Percentiles rank a stretch among this genome's conserved stretches.
Conservation (phyloP, 2,888 invertebrate genomes). For the Pollenia griseotomentosa region DNA sequence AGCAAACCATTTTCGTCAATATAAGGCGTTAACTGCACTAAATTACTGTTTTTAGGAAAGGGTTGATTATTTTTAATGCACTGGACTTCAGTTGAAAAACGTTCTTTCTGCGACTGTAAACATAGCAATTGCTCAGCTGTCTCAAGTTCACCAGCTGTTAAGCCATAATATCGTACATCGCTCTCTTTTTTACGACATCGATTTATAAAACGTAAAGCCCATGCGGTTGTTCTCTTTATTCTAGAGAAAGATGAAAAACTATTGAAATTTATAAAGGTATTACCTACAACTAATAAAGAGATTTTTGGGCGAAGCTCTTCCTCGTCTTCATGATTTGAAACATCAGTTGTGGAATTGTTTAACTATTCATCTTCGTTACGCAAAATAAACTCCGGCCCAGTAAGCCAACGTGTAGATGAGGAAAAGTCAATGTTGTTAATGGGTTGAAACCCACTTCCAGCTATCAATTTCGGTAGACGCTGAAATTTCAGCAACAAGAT, state of each 20-base stretch:
- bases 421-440: background rate
- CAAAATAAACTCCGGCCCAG: slow-evolving; percentile 22
- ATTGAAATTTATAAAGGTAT: slow-evolving; percentile 24
- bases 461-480: background rate
- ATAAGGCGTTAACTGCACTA: slow-evolving; percentile 14
- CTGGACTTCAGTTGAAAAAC: background rate
- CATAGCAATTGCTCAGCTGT: slow-evolving; percentile 35
- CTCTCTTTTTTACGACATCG: slow-evolving; percentile 24
- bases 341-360: slow-evolving; percentile 2
- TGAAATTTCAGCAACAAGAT: slow-evolving; percentile 18
- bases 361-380: slow-evolving; percentile 15
- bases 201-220: slow-evolving; percentile 43
- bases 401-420: slow-evolving; percentile 32
- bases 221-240: slow-evolving; percentile 47
- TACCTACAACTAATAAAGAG: background rate
- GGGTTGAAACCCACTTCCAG: slow-evolving; percentile 22
- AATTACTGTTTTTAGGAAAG: background rate
- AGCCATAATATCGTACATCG: slow-evolving; percentile 25
- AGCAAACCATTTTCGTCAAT: slow-evolving; percentile 33
- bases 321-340: slow-evolving; percentile 16
- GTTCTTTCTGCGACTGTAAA: slow-evolving; percentile 1
- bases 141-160: slow-evolving; percentile 26
- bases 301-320: slow-evolving; percentile 41
- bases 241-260: background rate
- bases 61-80: slow-evolving; percentile 3